Conservation (phyloP, 2,113 vertebrate species). For the Axis porcinus region DNA sequence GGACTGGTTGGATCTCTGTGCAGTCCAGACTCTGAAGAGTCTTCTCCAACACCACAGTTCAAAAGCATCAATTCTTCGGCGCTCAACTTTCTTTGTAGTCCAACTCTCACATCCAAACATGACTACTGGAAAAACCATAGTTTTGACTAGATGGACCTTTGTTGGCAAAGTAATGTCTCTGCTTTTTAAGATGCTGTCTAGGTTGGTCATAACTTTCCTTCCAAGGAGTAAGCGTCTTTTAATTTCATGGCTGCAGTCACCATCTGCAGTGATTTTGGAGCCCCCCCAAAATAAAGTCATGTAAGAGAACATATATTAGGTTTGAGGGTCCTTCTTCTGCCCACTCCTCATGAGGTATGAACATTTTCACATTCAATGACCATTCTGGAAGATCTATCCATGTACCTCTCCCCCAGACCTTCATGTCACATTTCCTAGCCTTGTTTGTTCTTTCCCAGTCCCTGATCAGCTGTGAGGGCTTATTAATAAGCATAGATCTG, state of each 20-base stretch:
- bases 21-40: not conserved
- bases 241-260: not conserved
- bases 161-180: not conserved
- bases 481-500: not conserved
- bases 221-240: not conserved
- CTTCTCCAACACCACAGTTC: not conserved
- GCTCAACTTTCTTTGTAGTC: not conserved
- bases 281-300: not conserved
- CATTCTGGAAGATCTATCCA: not conserved
- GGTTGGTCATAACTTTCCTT: not conserved
- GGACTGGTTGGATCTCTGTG: not conserved
- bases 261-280: not conserved
- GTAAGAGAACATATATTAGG: not conserved
- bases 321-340: not conserved
- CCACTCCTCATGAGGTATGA: not conserved
- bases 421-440: not conserved
- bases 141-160: not conserved
- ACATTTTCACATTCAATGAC: not conserved
- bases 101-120: not conserved
- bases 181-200: not conserved
- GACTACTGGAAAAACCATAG: not conserved
- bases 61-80: not conserved
- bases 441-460: not conserved
- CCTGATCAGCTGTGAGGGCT: not conserved
- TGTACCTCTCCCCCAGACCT: not conserved